Base-by-base conservation (phyloP, 2,888 invertebrate species). In the Drosophila yooni region DNA sequence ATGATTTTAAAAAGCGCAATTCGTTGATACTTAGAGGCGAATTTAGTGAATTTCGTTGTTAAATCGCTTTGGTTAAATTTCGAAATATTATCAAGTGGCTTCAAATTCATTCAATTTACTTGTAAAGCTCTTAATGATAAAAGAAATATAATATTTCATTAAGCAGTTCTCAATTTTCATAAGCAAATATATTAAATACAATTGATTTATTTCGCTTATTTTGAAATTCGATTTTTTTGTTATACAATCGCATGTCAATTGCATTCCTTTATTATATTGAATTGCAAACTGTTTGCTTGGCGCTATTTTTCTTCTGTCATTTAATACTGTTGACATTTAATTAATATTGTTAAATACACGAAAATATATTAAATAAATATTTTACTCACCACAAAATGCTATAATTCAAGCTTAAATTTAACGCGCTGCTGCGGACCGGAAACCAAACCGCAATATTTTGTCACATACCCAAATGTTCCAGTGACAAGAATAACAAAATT, bases 281-380 rank as follows among this genome's bases (percentile, higher is more conserved):
- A 58, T 69, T 61, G 50, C n/a, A 34, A 31, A 48, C n/a, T 54
- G 27, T 70, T 79, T 66, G 65, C 38, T 57, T 36, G 21, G 21
- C 50, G 56, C 54, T 52, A n/a, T 61, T 61, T 61, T 51, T 18
- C 53, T 76, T 71, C 40, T 63, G 59, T 58, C 65, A 75, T 76
- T 74, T 82, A 77, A 85, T 74, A 77, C 73, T 88, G 81, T 87
- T 88, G 88, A 87, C 81, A 82, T 82, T 81, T 82, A 77, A 87
- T 85, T 87, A 85, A 71, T 74, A 59, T 62, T 68, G 70, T 62
- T 56, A 80, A 67, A 46, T 64, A 31, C 38, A 53, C 54, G 56
- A 56, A 71, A 81, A 83, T 81, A 77, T 80, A 74, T 77, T 63
- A 76, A 70, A 79, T 75, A 83, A 86, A 85, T 82, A 82, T 82